These are phyloP conservation scores for Syndactyla subalaris DNA, from an alignment of 2,797 vertebrate species.

Conservation along the genomic window DNA sequence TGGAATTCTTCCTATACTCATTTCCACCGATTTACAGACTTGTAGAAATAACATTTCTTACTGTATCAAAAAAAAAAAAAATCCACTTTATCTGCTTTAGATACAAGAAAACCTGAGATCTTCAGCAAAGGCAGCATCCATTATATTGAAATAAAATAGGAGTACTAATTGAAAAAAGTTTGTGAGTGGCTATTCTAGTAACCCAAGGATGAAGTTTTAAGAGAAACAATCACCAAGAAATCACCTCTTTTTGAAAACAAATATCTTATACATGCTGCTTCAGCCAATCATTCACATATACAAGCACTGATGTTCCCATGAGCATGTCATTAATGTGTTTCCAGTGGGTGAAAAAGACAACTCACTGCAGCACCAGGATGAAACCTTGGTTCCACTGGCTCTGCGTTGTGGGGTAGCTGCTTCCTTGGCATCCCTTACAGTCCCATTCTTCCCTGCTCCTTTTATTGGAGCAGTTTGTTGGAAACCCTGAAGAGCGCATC, in stretches of 20 bases:
- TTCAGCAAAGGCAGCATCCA: background rate
- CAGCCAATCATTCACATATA: background rate
- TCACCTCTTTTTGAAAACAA: background rate
- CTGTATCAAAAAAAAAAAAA: background rate
- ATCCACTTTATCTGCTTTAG: background rate
- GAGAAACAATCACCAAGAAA: background rate
- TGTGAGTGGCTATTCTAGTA: background rate
- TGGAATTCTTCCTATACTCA: background rate
- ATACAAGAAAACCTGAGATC: background rate
- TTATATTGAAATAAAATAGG: background rate
- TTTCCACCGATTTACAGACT: background rate
- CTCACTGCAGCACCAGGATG: background rate
- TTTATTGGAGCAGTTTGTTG: background rate
- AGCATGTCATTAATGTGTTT: background rate
- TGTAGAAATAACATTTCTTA: background rate
- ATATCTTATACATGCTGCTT: background rate
- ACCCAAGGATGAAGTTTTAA: background rate
- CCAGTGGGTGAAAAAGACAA: background rate
- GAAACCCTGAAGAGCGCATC: background rate
- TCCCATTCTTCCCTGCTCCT: background rate
- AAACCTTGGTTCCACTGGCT: background rate
- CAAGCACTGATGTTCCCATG: background rate
- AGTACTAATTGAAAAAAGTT: background rate
- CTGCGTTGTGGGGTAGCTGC: rapidly evolving
- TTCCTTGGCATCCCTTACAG: background rate